Conservation (phyloP, 2,113 vertebrate species). For the Epinephelus fuscoguttatus region DNA sequence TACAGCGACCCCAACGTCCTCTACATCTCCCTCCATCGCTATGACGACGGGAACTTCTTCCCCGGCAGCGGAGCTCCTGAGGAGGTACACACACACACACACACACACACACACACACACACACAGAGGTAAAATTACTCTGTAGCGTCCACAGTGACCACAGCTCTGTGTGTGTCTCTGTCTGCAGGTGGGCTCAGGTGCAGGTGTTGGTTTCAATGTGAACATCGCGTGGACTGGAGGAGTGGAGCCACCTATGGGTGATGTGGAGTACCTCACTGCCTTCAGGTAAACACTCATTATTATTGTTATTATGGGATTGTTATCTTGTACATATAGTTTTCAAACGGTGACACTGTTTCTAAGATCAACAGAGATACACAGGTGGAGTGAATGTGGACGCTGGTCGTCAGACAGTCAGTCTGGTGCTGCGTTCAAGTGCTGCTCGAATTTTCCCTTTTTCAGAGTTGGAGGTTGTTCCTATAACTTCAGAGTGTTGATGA, state of each 20-base stretch:
- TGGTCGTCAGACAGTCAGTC: too few relatives aligned
- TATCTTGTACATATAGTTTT: neutral
- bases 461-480: too few relatives aligned
- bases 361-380: neutral
- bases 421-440: too few relatives aligned
- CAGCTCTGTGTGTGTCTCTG: neutral
- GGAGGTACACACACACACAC: constrained; percentile 58
- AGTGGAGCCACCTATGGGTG: constrained; percentile 80
- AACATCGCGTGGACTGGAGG: constrained; percentile 81
- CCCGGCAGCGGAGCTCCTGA: constrained; percentile 80
- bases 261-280: constrained; percentile 79
- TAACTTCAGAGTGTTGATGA: too few relatives aligned
- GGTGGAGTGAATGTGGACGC: too few relatives aligned
- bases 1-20: constrained; percentile 76
- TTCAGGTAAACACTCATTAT: constrained; percentile 62
- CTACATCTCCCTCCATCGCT: constrained; percentile 81
- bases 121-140: neutral
- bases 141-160: too few relatives aligned
- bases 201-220: constrained; percentile 79
- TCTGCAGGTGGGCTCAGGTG: constrained; percentile 76
- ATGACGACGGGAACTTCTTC: constrained; percentile 81
- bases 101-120: neutral
- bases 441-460: too few relatives aligned
- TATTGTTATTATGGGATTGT: too few relatives aligned
- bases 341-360: neutral